Percentiles rank a stretch among this genome's conserved stretches.
phyloP scores from a whole-genome alignment of 2,888 invertebrate species.

The Orthosia gothica region DNA sequence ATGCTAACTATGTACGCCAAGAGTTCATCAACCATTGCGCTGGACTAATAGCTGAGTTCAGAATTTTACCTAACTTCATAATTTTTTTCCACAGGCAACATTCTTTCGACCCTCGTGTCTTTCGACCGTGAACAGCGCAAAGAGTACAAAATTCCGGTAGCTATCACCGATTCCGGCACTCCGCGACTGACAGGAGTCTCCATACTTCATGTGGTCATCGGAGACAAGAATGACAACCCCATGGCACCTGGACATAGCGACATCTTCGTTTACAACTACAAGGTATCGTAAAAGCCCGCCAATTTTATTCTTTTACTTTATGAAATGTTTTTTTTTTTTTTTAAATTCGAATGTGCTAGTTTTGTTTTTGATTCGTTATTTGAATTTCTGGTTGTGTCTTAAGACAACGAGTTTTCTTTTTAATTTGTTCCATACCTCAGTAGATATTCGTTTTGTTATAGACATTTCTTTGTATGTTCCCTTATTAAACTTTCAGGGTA shows the following conservation, averaged over 20 bases:
- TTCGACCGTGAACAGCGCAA: slow-evolving; percentile 98
- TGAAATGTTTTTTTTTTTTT: slow-evolving; percentile 10
- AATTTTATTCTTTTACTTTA: slow-evolving; percentile 15
- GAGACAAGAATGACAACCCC: slow-evolving; percentile 98
- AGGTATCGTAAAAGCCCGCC: slow-evolving; percentile 86
- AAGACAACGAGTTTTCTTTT: neutral
- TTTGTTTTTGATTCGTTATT: slow-evolving; percentile 18
- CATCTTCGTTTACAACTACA: slow-evolving; percentile 98
- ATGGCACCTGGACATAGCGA: slow-evolving; percentile 97
- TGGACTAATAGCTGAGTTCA: too few species aligned
- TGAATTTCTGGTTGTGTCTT: neutral
- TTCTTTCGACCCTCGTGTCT: slow-evolving; percentile 93
- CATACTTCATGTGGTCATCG: slow-evolving; percentile 97
- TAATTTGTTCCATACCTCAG: slow-evolving; percentile 3
- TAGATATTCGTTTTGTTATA: neutral
- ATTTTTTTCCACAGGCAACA: slow-evolving; percentile 85
- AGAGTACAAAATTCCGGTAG: slow-evolving; percentile 96
- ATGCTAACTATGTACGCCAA: neutral
- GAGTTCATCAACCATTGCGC: neutral
- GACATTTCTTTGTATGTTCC: neutral
- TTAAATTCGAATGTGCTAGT: slow-evolving; percentile 14
- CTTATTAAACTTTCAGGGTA: slow-evolving; percentile 11
- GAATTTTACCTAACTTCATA: neutral
- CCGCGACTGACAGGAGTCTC: slow-evolving; percentile 95
- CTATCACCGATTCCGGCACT: slow-evolving; percentile 96